Conservation (phyloP, 2,888 invertebrate species). For the Campoletis raptor region DNA sequence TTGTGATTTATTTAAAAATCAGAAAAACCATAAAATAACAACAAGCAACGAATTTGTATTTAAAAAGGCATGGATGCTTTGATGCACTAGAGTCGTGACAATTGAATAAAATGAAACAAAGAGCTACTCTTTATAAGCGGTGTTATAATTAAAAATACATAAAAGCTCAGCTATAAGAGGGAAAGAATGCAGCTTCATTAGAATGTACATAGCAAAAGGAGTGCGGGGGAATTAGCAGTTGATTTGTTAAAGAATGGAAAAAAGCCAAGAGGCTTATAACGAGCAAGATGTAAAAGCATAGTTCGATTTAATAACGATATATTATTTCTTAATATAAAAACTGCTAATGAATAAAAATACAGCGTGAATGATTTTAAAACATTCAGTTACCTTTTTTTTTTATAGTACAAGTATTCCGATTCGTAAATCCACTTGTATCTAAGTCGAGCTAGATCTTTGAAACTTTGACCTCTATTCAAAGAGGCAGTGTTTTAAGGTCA, state of each 20-base stretch:
- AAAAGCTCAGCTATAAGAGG: neutral
- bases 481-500: conserved; percentile 78
- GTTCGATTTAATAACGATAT: neutral
- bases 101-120: neutral
- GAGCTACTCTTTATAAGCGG: neutral
- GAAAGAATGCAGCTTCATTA: neutral
- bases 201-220: neutral
- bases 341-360: neutral
- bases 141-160: neutral
- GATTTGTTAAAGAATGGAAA: conserved; percentile 5
- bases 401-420: neutral
- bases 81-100: neutral
- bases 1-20: too few relatives aligned
- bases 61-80: neutral
- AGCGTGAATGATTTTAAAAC: neutral
- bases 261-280: conserved; percentile 10
- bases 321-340: neutral
- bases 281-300: conserved; percentile 7
- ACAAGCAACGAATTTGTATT: neutral
- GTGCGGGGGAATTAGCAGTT: conserved; percentile 19
- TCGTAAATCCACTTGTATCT: neutral
- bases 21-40: too few relatives aligned
- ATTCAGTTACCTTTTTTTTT: conserved; percentile 20
- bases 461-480: conserved; percentile 80
- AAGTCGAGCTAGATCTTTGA: conserved; percentile 62